Percentiles rank a stretch among this genome's conserved stretches.
These are phyloP conservation scores for Discoglossus pictus DNA, from an alignment of 2,797 vertebrate genomes.

Conservation along the genomic window DNA sequence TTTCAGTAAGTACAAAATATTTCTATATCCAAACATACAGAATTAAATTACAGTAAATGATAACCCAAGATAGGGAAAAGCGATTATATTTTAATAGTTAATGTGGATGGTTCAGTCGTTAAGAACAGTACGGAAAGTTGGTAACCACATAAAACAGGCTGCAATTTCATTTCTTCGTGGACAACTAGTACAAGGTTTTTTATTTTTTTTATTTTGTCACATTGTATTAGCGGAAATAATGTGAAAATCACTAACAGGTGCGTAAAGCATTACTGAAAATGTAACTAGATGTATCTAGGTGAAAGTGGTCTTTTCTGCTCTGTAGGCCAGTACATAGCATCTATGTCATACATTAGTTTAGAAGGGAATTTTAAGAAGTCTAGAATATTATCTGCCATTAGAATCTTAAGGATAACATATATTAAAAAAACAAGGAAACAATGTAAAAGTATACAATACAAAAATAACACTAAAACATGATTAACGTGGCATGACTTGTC, in stretches of 20 bases:
- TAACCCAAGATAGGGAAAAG: slow-evolving; percentile 52
- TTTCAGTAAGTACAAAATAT: slow-evolving; percentile 52
- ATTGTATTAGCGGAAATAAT: slow-evolving; percentile 48
- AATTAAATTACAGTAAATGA: slow-evolving; percentile 48
- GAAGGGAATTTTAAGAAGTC: too few species aligned
- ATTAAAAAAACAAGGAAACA: too few species aligned
- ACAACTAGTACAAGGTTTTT: slow-evolving; percentile 25
- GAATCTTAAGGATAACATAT: too few species aligned
- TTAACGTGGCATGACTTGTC: too few species aligned
- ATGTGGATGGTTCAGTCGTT: slow-evolving; percentile 45
- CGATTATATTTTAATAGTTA: slow-evolving; percentile 54
- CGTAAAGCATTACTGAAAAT: slow-evolving; percentile 55
- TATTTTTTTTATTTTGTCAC: not conserved
- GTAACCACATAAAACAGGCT: slow-evolving; percentile 40
- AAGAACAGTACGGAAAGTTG: slow-evolving; percentile 48
- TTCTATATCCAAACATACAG: slow-evolving; percentile 51
- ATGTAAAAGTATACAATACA: too few species aligned
- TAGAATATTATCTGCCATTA: too few species aligned
- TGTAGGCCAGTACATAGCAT: too few species aligned
- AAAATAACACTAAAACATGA: too few species aligned
- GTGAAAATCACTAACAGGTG: slow-evolving; percentile 46
- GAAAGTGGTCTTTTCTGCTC: too few species aligned
- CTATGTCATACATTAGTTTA: too few species aligned
- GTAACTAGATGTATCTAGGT: too few species aligned
- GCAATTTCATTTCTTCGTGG: slow-evolving; percentile 32